Base-by-base conservation (phyloP, 2,888 invertebrate species). In the Chymomyza procnemis region DNA sequence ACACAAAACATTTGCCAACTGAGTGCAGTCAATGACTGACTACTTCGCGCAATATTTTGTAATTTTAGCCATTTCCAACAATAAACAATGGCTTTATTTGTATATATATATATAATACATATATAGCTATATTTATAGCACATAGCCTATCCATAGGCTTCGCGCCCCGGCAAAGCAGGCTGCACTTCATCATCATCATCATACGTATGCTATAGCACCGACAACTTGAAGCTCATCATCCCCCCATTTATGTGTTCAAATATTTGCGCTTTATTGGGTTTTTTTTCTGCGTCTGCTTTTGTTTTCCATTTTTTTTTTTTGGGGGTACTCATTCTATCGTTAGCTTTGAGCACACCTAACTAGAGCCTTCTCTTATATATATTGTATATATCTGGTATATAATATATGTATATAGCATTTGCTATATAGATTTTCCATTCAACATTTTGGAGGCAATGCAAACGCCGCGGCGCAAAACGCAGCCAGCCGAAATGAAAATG, bases 241-340 rank as follows among this genome's bases (percentile, higher is more conserved):
- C 84, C 84, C 34, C 81, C 81, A 85, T 83, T 81, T 81, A 81
- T 85, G 72, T 78, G 87, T 81, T 85, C 82, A 83, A 86, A 86
- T 83, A 83, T 83, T 83, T 83, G 87, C 85, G 75, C 85, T 85
- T 81, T 81, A 73, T 83, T 75, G 73, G 69, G 85, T 75, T 79
- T 60, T 48, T 60, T 21, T 60, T 48, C 9, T 50, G 3, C 18
- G 54, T 21, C 54, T 54, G 18, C 52, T 41, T 52, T 41, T 19
- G 34, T n/a, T 56, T 22, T 50, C 71, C 54, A 56, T 72, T 80
- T 78, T 82, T 58, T 59, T 72, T 80, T 78, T 82, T 80, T 5
- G 26, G n/a, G n/a, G n/a, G n/a, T n/a, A n/a, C n/a, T n/a, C 26
- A 26, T 26, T 26, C 26, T 26, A 26, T 4, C 26, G 26, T 26